These are phyloP conservation scores for Pedicia rivosa DNA, from an alignment of 2,888 invertebrate genomes.

Conservation along the genomic window DNA sequence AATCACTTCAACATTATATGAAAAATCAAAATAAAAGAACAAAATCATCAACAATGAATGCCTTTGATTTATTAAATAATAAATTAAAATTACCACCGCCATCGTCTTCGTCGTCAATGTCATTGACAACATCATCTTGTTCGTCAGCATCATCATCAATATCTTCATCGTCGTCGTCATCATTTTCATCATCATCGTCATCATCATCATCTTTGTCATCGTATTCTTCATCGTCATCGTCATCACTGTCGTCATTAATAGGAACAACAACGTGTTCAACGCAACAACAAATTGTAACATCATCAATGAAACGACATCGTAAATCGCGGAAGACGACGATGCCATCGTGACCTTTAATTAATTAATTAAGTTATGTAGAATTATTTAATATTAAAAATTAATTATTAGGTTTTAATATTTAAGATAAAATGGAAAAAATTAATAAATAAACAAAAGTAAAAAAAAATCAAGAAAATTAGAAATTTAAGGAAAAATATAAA, in stretches of 20 bases:
- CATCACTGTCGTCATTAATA: constrained; percentile 2
- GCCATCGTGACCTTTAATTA: constrained; percentile 17
- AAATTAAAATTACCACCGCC: background rate
- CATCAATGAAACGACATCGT: constrained; percentile 22
- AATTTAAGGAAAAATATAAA: too few species aligned
- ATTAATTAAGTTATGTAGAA: constrained; percentile 3
- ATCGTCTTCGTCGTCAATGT: constrained; percentile 17
- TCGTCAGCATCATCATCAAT: constrained; percentile 14
- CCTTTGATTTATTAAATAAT: background rate
- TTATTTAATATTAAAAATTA: too few species aligned
- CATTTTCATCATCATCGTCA: constrained; percentile 14
- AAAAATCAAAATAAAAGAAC: constrained; percentile 23
- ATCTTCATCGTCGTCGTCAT: constrained; percentile 12
- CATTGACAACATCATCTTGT: constrained; percentile 16
- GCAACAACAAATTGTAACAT: too few species aligned
- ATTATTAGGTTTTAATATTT: too few species aligned
- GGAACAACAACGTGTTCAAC: constrained; percentile 7
- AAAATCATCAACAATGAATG: background rate
- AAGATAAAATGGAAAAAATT: too few species aligned
- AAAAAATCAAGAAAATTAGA: too few species aligned
- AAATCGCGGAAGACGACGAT: constrained; percentile 21
- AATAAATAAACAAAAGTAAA: too few species aligned
- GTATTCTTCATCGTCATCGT: constrained; percentile 3
- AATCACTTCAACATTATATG: constrained; percentile 13
- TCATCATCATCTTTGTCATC: background rate